Conservation (phyloP, 2,888 invertebrate species). For the Rhingia campestris region DNA sequence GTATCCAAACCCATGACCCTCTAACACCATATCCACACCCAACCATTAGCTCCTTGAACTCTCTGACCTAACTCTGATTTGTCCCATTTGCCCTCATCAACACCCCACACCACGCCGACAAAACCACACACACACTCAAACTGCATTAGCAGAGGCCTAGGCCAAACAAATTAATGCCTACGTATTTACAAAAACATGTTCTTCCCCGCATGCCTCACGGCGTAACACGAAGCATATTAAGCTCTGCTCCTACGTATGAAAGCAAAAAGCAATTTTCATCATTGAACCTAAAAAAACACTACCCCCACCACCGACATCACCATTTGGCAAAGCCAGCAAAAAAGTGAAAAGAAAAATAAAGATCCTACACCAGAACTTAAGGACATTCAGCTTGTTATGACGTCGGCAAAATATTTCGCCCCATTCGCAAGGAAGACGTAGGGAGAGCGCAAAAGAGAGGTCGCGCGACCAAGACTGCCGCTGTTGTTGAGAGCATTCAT, state of each 20-base stretch:
- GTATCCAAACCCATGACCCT: no score
- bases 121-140: constrained; percentile 8
- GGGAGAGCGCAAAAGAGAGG: not conserved
- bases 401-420: constrained; percentile 51
- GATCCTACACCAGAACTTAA: constrained; percentile 56
- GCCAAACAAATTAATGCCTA: constrained; percentile 17
- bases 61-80: constrained; percentile 16
- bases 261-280: constrained; percentile 53
- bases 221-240: constrained; percentile 24
- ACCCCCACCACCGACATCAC: constrained; percentile 30
- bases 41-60: constrained; percentile 14
- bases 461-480: not conserved
- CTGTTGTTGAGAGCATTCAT: constrained; percentile 36
- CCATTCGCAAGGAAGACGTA: not conserved
- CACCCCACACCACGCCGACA: no score
- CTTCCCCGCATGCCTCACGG: not conserved
- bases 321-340: constrained; percentile 4
- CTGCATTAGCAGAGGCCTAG: constrained; percentile 15
- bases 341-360: constrained; percentile 52
- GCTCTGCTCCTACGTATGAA: not conserved
- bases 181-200: constrained; percentile 19
- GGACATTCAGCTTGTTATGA: constrained; percentile 65
- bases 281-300: constrained; percentile 36
- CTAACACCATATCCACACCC: no score
- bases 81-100: constrained; percentile 11